These are phyloP conservation scores for Phoenicopterus ruber DNA, from an alignment of 2,113 vertebrate genomes.

Conservation along the genomic window DNA sequence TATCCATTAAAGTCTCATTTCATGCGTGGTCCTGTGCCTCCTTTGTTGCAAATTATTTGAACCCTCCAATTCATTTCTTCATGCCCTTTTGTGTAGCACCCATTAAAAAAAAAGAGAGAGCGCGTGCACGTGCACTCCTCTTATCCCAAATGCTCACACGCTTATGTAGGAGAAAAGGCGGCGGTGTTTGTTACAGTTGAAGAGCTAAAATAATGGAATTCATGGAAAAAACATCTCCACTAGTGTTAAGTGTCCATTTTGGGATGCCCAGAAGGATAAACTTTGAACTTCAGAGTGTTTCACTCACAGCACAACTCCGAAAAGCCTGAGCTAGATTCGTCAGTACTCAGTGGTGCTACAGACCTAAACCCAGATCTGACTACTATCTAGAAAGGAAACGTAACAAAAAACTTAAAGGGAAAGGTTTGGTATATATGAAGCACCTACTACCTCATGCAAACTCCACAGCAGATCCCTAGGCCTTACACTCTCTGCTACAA, in stretches of 20 bases:
- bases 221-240: neutral
- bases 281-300: neutral
- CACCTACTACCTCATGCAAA: fast-evolving
- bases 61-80: neutral
- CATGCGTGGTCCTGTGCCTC: neutral
- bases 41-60: neutral
- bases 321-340: neutral
- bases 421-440: neutral
- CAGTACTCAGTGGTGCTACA: neutral
- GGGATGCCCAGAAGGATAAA: neutral
- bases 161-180: neutral
- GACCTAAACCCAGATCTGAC: neutral
- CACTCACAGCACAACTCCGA: neutral
- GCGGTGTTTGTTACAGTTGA: fast-evolving
- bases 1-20: neutral
- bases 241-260: neutral
- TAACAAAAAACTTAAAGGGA: neutral
- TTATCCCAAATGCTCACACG: neutral
- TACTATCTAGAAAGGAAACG: neutral
- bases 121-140: neutral
- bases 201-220: neutral
- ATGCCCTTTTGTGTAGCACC: neutral
- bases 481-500: neutral
- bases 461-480: neutral
- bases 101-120: neutral